Percentiles rank a stretch among this genome's conserved stretches.
Conservation (phyloP, 2,113 vertebrate genomes). For the Regulus satrapa region DNA sequence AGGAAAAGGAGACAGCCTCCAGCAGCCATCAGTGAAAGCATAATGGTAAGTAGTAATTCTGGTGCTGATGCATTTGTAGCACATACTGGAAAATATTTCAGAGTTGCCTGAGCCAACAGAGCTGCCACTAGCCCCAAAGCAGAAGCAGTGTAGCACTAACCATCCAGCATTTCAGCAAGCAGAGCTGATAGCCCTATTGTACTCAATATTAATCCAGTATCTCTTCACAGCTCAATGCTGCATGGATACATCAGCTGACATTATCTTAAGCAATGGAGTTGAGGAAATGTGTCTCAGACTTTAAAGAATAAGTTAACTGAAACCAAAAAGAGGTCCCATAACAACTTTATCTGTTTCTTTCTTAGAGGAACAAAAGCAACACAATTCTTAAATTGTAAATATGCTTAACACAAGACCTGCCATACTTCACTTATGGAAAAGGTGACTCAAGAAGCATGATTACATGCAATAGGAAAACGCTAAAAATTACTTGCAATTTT, state of each 20-base stretch:
- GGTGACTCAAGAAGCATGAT: not conserved
- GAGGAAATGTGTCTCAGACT: not conserved
- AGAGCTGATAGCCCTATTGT: not conserved
- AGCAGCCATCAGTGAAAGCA: not conserved
- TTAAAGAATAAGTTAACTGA: not conserved
- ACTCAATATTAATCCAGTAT: not conserved
- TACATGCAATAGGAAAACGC: not conserved
- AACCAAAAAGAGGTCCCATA: not conserved
- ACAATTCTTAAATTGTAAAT: not conserved
- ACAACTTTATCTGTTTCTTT: not conserved
- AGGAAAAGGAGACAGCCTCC: not conserved
- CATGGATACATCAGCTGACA: not conserved
- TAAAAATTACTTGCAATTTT: not conserved
- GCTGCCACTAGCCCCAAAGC: not conserved
- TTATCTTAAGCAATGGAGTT: not conserved
- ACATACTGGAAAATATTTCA: not conserved
- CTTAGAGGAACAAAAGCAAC: not conserved
- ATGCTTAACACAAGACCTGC: not conserved
- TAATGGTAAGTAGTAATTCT: not conserved
- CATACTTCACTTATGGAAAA: not conserved
- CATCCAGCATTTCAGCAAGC: fast-evolving
- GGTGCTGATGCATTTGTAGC: not conserved
- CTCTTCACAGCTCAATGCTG: not conserved
- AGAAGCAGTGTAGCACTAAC: not conserved
- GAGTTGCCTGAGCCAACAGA: not conserved